Evolutionary conservation across 2,888 invertebrate species (phyloP).

Genomic region (Chalcis sispes): DNA sequence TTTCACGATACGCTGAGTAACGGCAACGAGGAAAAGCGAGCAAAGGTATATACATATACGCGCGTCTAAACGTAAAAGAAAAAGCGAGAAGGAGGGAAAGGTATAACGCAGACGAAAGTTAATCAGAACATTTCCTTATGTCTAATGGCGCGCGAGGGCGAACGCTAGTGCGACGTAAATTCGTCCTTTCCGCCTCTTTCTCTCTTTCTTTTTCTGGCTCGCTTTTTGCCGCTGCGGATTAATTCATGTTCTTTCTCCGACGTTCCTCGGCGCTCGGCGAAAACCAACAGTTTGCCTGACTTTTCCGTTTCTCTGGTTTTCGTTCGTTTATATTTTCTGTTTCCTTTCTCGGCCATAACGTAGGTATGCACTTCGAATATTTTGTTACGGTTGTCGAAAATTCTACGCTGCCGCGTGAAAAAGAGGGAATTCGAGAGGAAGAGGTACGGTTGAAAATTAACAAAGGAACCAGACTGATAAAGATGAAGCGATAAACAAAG

Average conservation of each 20-base stretch:
- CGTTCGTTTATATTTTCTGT: background rate
- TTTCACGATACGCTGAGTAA: too few species aligned
- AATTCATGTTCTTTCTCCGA: conserved; percentile 58
- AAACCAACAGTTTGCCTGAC: conserved; percentile 12
- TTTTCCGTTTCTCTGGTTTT: background rate
- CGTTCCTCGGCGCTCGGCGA: conserved; percentile 4
- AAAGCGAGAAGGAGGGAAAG: conserved; percentile 35
- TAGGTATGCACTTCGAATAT: background rate
- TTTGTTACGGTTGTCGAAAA: background rate
- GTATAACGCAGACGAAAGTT: conserved; percentile 60
- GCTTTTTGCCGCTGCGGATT: conserved; percentile 44
- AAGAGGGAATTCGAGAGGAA: background rate
- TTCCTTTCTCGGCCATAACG: background rate
- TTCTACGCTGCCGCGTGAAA: background rate
- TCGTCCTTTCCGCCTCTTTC: background rate
- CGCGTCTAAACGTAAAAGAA: conserved; percentile 1
- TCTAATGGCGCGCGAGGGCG: conserved; percentile 60
- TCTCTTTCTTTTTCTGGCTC: conserved; percentile 41
- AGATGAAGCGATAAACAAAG: too few species aligned
- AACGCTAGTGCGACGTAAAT: conserved; percentile 60
- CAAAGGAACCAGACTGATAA: conserved; percentile 17
- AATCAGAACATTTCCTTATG: conserved; percentile 66
- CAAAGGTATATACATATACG: too few species aligned
- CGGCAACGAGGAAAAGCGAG: too few species aligned
- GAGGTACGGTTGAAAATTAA: conserved; percentile 1